phyloP scores from a whole-genome alignment of 2,113 vertebrate species.

The Oryctolagus cuniculus region DNA sequence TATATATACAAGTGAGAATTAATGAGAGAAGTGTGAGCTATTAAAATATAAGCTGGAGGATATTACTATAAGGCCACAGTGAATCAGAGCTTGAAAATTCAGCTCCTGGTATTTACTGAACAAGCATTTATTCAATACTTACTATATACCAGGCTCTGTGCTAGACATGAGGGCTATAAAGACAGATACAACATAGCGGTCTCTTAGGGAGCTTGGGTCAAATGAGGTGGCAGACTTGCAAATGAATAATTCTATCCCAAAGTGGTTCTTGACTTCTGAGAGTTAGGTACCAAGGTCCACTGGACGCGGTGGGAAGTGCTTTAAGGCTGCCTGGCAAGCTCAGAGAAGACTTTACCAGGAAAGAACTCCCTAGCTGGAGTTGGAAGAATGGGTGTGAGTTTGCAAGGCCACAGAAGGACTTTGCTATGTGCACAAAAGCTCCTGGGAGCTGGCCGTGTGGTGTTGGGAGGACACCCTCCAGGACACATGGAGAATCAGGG shows the following conservation, averaged over 20 bases:
- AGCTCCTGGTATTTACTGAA: neutral
- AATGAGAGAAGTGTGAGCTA: conserved; percentile 42
- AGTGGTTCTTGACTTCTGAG: neutral
- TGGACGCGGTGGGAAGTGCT: neutral
- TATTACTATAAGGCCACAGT: neutral
- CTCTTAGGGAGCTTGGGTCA: neutral
- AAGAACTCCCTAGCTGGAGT: neutral
- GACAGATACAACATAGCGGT: neutral
- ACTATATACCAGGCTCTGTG: neutral
- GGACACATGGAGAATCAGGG: neutral
- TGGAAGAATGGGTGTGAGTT: neutral
- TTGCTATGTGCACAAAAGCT: neutral
- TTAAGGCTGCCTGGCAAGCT: neutral
- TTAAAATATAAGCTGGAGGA: conserved; percentile 49
- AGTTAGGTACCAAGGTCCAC: neutral
- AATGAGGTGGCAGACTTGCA: neutral
- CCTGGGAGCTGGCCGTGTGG: neutral
- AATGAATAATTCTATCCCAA: neutral
- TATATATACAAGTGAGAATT: conserved; percentile 66
- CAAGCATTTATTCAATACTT: conserved; percentile 61
- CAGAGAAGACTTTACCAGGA: neutral
- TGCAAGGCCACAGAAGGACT: neutral
- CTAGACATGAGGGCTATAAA: neutral
- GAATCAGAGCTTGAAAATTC: neutral
- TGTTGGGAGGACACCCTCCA: neutral